A percentile compares a stretch with the other conserved stretches of the same genome.
These are phyloP conservation scores for Salminus brasiliensis DNA, from an alignment of 2,113 vertebrate genomes.

Conservation along the genomic window DNA sequence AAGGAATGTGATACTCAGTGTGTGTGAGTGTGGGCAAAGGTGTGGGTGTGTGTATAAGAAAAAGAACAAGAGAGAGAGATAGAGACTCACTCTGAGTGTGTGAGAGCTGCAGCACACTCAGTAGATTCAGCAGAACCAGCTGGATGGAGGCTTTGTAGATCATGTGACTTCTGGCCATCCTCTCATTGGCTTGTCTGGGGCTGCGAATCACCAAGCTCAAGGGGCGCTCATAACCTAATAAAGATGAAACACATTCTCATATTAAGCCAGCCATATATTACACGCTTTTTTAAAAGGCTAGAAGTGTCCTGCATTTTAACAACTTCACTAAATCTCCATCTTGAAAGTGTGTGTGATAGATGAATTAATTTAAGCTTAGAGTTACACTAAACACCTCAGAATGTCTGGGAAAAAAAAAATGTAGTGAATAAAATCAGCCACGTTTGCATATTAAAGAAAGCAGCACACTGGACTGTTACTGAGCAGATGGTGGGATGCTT, in stretches of 20 bases:
- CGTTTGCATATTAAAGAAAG: neutral
- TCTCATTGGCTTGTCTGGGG: constrained; percentile 52
- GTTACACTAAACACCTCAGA: neutral
- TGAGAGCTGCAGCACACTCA: constrained; percentile 36
- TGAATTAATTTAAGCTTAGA: neutral
- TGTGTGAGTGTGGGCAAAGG: constrained; percentile 24
- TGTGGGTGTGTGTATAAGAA: neutral
- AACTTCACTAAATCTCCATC: neutral
- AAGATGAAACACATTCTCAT: neutral
- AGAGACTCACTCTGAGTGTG: constrained; percentile 42
- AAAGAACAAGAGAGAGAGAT: neutral
- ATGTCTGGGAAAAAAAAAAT: neutral
- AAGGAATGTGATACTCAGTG: neutral
- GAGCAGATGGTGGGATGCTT: neutral
- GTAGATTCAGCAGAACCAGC: constrained; percentile 43
- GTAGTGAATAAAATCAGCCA: neutral
- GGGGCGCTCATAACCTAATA: constrained; percentile 45
- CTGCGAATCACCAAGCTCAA: constrained; percentile 38
- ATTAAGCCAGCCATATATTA: neutral
- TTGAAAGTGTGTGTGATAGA: neutral
- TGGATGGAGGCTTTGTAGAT: constrained; percentile 32
- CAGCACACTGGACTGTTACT: neutral
- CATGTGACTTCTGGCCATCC: constrained; percentile 57
- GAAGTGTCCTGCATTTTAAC: neutral
- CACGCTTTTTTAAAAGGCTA: neutral